A percentile compares a stretch with the other conserved stretches of the same genome.
These are phyloP conservation scores for Neuroscelio doddi DNA, from an alignment of 2,888 invertebrate species.

Conservation along the genomic window DNA sequence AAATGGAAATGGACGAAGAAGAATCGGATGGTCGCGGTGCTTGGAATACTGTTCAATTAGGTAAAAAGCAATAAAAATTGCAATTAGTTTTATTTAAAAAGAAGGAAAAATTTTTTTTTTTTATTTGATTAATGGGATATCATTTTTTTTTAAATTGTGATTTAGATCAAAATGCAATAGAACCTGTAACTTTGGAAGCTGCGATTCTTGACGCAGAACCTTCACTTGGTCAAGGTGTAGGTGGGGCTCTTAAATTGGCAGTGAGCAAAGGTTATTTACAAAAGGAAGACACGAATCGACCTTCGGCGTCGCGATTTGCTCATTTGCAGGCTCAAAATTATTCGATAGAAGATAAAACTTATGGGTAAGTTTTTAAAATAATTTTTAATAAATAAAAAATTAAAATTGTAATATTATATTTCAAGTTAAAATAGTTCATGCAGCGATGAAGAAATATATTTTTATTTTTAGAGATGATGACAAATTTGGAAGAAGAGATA, in stretches of 20 bases:
- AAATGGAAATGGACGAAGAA: constrained; percentile 65
- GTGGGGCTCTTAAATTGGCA: constrained; percentile 91
- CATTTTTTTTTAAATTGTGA: constrained; percentile 1
- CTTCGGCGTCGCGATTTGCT: constrained; percentile 81
- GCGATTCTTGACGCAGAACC: constrained; percentile 94
- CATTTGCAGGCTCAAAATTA: constrained; percentile 87
- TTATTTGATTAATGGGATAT: no score
- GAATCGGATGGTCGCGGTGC: constrained; percentile 79
- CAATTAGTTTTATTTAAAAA: no score
- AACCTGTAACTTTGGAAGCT: constrained; percentile 75
- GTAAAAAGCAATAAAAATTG: background rate
- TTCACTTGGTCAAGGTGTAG: constrained; percentile 91
- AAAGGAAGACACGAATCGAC: constrained; percentile 83
- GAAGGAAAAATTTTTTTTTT: no score
- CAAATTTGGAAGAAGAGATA: constrained; percentile 82
- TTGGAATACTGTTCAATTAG: constrained; percentile 88
- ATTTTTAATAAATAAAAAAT: background rate
- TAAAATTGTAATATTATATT: background rate
- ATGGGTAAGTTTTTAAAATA: constrained; percentile 77
- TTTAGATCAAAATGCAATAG: constrained; percentile 69
- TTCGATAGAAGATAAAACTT: constrained; percentile 85
- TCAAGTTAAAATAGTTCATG: background rate
- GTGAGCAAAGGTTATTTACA: constrained; percentile 95
- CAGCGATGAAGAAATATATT: constrained; percentile 6
- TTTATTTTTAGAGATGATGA: constrained; percentile 81